phyloP scores from a whole-genome alignment of 2,888 invertebrate species.

The Argyresthia goedartella region DNA sequence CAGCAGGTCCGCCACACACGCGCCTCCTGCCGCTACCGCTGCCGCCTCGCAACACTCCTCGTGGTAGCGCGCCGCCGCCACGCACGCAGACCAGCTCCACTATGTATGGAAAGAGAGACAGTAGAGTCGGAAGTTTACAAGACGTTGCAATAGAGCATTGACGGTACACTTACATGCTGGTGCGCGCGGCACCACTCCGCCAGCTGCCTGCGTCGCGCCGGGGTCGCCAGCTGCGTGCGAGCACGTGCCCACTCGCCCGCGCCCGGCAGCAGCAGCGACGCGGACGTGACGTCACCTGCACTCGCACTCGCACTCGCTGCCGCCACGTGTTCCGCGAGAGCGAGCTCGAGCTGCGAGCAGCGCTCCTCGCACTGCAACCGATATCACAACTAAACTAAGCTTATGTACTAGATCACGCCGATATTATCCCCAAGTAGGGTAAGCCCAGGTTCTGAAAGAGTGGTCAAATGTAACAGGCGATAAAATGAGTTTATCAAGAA shows the following conservation, averaged over 20 bases:
- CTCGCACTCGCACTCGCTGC: conserved; percentile 14
- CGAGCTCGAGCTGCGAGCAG: too few species aligned
- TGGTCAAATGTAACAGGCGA: too few species aligned
- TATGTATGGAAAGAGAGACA: too few species aligned
- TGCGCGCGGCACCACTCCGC: not conserved
- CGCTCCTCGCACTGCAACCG: conserved; percentile 14
- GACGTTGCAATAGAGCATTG: too few species aligned
- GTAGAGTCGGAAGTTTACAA: too few species aligned
- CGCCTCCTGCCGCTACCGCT: conserved; percentile 11
- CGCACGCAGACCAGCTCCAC: not conserved
- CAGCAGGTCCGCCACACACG: conserved; percentile 20
- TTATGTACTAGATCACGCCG: too few species aligned
- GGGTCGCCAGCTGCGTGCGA: conserved; percentile 8
- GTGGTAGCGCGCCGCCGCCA: conserved; percentile 5
- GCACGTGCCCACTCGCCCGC: conserved; percentile 11
- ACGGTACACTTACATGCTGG: too few species aligned
- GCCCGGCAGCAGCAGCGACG: conserved; percentile 22
- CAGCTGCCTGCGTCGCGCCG: conserved; percentile 5
- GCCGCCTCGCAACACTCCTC: too few species aligned
- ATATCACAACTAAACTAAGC: too few species aligned
- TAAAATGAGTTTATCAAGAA: too few species aligned
- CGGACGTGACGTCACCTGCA: conserved; percentile 21
- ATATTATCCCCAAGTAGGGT: too few species aligned
- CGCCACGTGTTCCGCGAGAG: not conserved
- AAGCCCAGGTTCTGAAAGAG: too few species aligned